Conservation (phyloP, 2,888 invertebrate species). For the Drosophila incognita region DNA sequence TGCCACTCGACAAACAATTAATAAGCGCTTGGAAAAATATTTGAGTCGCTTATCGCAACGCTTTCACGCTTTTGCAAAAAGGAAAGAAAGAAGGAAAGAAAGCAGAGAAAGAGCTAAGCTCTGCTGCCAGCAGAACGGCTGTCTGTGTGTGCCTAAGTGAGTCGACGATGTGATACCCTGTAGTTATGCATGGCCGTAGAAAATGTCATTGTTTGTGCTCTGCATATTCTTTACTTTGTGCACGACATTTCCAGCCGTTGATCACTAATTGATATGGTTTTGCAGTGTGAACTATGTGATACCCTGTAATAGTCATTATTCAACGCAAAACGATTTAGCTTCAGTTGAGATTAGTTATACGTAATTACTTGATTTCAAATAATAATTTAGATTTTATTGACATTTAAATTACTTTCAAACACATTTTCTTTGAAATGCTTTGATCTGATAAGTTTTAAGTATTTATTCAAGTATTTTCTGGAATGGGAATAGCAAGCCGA, state of each 20-base stretch:
- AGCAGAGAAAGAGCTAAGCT: not conserved
- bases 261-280: not conserved
- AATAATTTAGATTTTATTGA: not conserved
- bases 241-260: not conserved
- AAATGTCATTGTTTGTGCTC: not conserved
- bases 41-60: constrained; percentile 73
- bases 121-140: not conserved
- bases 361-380: not conserved
- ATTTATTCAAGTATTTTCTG: too few species aligned
- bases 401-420: too few species aligned
- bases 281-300: not conserved
- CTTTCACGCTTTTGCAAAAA: constrained; percentile 58
- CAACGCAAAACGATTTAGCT: not conserved
- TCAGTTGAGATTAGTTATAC: not conserved
- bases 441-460: too few species aligned
- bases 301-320: not conserved
- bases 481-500: not conserved
- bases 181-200: not conserved
- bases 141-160: not conserved
- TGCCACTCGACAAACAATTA: constrained; percentile 70
- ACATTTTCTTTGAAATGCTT: too few species aligned
- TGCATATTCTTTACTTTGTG: not conserved
- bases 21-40: constrained; percentile 75
- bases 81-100: not conserved
- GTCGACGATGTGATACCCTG: not conserved